Evolutionary conservation across 2,888 invertebrate species (phyloP).

Genomic region (Neocrepidodera transversa): DNA sequence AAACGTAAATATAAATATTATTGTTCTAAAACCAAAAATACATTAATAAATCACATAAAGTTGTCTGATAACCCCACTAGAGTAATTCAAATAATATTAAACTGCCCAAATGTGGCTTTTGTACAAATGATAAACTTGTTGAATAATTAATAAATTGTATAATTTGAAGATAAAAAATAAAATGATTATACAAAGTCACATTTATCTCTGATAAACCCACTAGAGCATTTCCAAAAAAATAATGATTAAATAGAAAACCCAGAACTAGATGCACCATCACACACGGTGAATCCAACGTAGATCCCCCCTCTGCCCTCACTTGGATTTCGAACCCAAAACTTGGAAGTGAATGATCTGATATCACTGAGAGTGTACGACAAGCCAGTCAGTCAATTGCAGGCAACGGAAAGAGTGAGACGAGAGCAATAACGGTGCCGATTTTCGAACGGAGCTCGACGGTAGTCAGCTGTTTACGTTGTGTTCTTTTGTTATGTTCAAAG

Average conservation of each 20-base stretch:
- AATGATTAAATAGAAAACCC: slow-evolving; percentile 15
- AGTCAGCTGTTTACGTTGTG: slow-evolving; percentile 38
- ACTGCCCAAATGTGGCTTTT: too few relatives aligned
- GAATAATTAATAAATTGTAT: too few relatives aligned
- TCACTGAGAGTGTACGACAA: slow-evolving; percentile 41
- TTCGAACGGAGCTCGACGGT: slow-evolving; percentile 26
- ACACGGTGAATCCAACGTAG: neutral
- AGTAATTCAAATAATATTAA: too few relatives aligned
- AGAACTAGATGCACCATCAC: slow-evolving; percentile 23
- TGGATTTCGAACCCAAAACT: slow-evolving; percentile 28
- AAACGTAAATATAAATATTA: too few relatives aligned
- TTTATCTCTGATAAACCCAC: too few relatives aligned
- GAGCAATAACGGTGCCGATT: slow-evolving; percentile 3
- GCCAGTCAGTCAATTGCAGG: slow-evolving; percentile 37
- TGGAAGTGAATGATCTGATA: slow-evolving; percentile 50
- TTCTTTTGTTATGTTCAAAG: slow-evolving; percentile 39
- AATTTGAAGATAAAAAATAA: too few relatives aligned
- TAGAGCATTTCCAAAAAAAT: too few relatives aligned
- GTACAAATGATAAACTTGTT: too few relatives aligned
- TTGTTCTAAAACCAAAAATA: too few relatives aligned
- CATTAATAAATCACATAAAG: too few relatives aligned
- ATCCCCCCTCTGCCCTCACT: slow-evolving; percentile 40
- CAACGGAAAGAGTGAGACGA: slow-evolving; percentile 9
- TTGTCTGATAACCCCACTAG: too few relatives aligned
- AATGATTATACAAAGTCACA: too few relatives aligned